Conservation (phyloP, 2,113 vertebrate genomes). For the Setophaga coronata region DNA sequence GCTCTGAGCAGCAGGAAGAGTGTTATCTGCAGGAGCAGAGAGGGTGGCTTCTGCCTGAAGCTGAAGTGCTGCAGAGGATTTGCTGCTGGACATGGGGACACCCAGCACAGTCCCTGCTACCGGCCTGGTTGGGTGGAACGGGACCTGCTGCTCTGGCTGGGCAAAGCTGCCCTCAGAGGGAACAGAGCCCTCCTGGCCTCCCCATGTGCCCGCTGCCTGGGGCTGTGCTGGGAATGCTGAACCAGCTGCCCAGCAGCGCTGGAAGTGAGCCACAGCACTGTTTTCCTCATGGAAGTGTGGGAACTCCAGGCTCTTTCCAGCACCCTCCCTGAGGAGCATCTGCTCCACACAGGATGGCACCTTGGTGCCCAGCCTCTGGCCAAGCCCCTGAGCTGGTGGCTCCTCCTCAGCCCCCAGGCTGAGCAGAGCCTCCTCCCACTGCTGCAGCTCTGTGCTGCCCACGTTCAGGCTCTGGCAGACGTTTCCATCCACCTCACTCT, state of each 20-base stretch:
- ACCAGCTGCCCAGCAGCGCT: neutral
- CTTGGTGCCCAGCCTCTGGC: constrained; percentile 32
- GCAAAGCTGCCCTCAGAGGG: neutral
- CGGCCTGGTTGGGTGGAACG: accelerated
- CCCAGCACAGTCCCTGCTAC: neutral
- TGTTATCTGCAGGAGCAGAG: neutral
- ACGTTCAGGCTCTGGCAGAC: neutral
- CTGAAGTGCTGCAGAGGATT: neutral
- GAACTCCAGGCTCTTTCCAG: neutral
- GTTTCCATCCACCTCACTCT: neutral
- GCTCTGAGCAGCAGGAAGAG: neutral
- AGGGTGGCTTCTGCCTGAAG: neutral
- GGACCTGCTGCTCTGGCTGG: neutral
- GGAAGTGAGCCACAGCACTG: neutral
- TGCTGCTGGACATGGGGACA: neutral
- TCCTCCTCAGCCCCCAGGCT: constrained; percentile 13
- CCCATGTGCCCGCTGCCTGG: neutral
- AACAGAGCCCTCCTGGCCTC: neutral
- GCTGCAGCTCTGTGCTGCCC: constrained; percentile 1
- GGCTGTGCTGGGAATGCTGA: neutral
- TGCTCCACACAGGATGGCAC: constrained; percentile 67
- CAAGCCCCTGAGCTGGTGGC: neutral
- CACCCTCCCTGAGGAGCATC: neutral
- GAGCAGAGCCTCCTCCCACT: constrained; percentile 71
- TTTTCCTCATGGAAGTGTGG: neutral